Evolutionary conservation across 1,140 invertebrate genomes (phyloP), one percentile per base, ranked within the genome.

Genomic region (Cataglyphis hispanica): DNA sequence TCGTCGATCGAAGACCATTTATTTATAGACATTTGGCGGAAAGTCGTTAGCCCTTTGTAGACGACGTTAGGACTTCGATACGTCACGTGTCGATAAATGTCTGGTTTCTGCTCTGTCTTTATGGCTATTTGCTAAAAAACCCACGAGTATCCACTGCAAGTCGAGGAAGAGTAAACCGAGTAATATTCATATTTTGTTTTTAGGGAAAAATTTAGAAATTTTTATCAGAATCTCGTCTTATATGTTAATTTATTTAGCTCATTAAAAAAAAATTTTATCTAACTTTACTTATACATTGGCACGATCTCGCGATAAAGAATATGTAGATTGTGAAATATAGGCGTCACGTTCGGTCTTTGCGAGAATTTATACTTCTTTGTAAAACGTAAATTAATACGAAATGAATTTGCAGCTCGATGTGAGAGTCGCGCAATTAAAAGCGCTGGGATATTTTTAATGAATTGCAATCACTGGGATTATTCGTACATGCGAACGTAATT

Each of bases 351-450:
- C 31, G 11, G 34, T 22, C 34, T 37, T 66, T 3, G 31, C 22
- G 22, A 60, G 46, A 60, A 81, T 81, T 58, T 58, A 60, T 37
- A 66, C 19, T 60, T 72, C 25, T 13, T 34, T 37, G 50, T 40
- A 56, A 31, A 31, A 22, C 22, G 34, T 4, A 16, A 60, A 81
- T 81, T 67, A 81, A 81, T 58, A 43, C 66, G 31, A 19, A 34
- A 78, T n/a, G 78, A 72, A 81, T 81, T 81, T 81, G 70, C 40
- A 10, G 6, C 50, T 60, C 53, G 37, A 22, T 22, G 77, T 22
- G 77, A 10, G 60, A 50, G 13, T 70, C 34, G 34, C 10, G 66
- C 66, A 34, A 70, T 81, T 81, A 70, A 81, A 70, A 81, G 43
- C 66, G 25, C n/a, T n/a, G 50, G 27, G 34, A 40, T 22, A 11